These are phyloP conservation scores for Trachemys scripta DNA, from an alignment of 2,113 vertebrate genomes.

Conservation along the genomic window DNA sequence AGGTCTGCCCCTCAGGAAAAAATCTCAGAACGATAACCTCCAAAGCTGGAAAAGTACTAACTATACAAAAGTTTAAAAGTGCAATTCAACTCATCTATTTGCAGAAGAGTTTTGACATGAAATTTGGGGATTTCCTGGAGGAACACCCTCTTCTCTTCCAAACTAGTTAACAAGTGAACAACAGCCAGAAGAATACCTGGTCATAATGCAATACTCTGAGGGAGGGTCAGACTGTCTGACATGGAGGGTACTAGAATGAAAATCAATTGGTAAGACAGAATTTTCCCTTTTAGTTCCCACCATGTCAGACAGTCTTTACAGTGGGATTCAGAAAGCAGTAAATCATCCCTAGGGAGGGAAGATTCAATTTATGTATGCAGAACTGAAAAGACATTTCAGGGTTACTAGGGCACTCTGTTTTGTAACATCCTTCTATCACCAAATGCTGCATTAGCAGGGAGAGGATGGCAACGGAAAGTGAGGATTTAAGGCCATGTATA, in stretches of 20 bases:
- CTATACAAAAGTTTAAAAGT: neutral
- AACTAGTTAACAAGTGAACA: rapidly evolving
- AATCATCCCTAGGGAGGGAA: neutral
- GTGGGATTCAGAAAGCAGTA: neutral
- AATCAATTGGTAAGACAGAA: neutral
- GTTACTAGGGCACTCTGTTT: neutral
- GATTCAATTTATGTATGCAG: neutral
- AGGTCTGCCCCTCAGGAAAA: neutral
- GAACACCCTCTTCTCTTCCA: neutral
- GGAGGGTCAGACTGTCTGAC: neutral
- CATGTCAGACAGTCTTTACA: neutral
- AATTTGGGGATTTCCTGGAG: neutral
- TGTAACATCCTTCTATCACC: neutral
- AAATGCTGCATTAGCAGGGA: neutral
- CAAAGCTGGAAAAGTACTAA: neutral
- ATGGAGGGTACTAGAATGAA: neutral
- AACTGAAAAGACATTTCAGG: neutral
- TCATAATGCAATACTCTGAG: neutral
- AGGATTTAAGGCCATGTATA: neutral
- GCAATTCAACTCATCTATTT: neutral
- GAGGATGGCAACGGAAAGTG: neutral
- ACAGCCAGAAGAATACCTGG: neutral
- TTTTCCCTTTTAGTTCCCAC: neutral
- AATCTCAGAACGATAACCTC: neutral
- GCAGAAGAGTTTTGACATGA: neutral